A percentile compares a stretch with the other conserved stretches of the same genome.
Evolutionary conservation across 2,797 vertebrate species (phyloP).

Genomic region (Amniataba percoides): DNA sequence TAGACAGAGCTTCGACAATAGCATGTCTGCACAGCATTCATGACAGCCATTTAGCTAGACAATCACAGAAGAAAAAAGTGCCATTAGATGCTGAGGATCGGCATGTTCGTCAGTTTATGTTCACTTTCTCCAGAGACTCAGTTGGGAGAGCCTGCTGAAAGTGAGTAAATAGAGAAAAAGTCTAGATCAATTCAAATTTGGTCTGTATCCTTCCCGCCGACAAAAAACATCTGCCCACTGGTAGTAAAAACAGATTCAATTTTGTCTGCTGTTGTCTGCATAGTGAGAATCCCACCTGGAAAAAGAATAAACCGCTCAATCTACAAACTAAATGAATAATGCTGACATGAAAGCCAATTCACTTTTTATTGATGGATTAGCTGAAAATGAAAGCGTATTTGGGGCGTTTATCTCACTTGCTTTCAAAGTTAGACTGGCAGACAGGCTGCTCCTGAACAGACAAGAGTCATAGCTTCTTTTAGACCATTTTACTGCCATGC

Average conservation of each 20-base stretch:
- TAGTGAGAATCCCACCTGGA: conserved; percentile 40
- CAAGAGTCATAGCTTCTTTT: conserved; percentile 5
- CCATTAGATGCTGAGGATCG: conserved; percentile 23
- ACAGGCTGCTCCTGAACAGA: neutral
- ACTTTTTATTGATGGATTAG: conserved; percentile 37
- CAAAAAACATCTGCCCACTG: conserved; percentile 43
- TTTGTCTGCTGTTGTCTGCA: conserved; percentile 28
- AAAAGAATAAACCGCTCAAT: conserved; percentile 35
- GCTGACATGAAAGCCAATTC: conserved; percentile 30
- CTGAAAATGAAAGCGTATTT: conserved; percentile 35
- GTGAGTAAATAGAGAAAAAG: conserved; percentile 41
- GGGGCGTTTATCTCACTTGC: conserved; percentile 20
- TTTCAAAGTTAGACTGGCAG: conserved; percentile 5
- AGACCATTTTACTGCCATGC: neutral
- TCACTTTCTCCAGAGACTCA: conserved; percentile 19
- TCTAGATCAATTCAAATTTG: conserved; percentile 44
- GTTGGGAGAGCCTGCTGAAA: conserved; percentile 31
- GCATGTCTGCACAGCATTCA: conserved; percentile 15
- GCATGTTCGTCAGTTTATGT: conserved; percentile 30
- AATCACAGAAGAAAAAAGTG: conserved; percentile 22
- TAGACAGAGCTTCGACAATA: conserved; percentile 22
- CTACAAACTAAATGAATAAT: conserved; percentile 49
- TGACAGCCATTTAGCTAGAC: conserved; percentile 34
- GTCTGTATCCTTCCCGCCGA: conserved; percentile 21
- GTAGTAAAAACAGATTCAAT: conserved; percentile 44